Base-by-base conservation (phyloP, 2,888 invertebrate genomes). In the Caenorhabditis afra region DNA sequence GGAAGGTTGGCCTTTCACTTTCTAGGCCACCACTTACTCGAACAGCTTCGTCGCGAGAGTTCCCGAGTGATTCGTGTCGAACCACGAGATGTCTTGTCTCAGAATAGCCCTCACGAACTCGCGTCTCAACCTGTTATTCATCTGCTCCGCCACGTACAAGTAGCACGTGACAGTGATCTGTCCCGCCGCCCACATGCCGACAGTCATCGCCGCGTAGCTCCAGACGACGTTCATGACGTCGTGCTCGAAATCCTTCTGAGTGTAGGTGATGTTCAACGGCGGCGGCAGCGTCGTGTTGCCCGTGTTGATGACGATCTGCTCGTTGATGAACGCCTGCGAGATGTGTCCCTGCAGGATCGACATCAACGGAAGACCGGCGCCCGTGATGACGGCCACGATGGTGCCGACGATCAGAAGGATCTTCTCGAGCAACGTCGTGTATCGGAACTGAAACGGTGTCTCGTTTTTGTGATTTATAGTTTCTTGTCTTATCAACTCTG, bases 41-140 rank as follows among this genome's bases (percentile, higher is more conserved):
- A 92, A 91, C 8, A 92, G 87, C 82, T 92, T 91, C 0, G 91
- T 90, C 1, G 92, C 91, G 44, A 92, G 88, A 81, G 92, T 91
- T 49, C 92, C 92, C 18, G 91, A 90, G 74, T 91, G 90, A 82
- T 91, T 91, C 20, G 89, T 90, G 81, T 92, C 92, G 84, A 90
- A 91, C 84, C 84, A 85, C 7, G 83, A 67, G 58, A 86, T 83
- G 37, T 85, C 85, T 81, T 92, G 91, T n/a, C 90, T 82, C 35
- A 92, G 82, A 50, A 92, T 88, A 11, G 90, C 85, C 52, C 87
- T 84, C 66, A 93, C 90, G 79, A 92, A 92, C 44, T 83, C 83
- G 45, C 90, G 87, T 23, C 92, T 87, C 41, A 93, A 90, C 39
- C 91, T 85, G 58, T 91, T 90, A 1, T 91, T 90, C 90, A 93